A percentile compares a stretch with the other conserved stretches of the same genome.
These are phyloP conservation scores for Acleris emargana DNA, from an alignment of 2,888 invertebrate genomes.

Conservation along the genomic window DNA sequence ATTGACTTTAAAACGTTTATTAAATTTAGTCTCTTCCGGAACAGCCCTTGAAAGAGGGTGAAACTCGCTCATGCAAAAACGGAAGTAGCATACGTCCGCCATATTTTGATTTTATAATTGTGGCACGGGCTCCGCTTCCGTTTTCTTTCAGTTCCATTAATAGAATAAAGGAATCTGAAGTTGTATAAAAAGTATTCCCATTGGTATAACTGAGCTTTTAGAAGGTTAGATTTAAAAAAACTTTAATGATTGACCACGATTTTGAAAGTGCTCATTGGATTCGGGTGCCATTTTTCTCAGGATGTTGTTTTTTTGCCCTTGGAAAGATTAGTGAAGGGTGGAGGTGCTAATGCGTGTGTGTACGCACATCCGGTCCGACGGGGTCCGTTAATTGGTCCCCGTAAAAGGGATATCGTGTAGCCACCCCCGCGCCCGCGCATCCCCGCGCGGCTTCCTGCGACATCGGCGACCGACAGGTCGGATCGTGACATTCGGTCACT, in stretches of 20 bases:
- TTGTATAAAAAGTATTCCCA: constrained; percentile 7
- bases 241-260: not conserved
- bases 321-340: constrained; percentile 77
- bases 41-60: constrained; percentile 73
- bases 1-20: constrained; percentile 75
- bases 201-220: constrained; percentile 17
- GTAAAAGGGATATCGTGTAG: constrained; percentile 83
- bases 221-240: constrained; percentile 15
- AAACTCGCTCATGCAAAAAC: constrained; percentile 70
- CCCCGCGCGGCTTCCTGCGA: constrained; percentile 65
- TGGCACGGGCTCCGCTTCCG: constrained; percentile 78
- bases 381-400: constrained; percentile 81
- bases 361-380: constrained; percentile 77
- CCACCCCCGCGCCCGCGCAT: constrained; percentile 55
- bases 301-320: constrained; percentile 60
- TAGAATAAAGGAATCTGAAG: constrained; percentile 24
- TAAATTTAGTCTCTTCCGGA: constrained; percentile 77
- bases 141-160: constrained; percentile 50
- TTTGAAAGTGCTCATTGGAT: constrained; percentile 44
- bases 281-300: constrained; percentile 58
- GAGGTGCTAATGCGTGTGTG: constrained; percentile 80
- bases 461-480: constrained; percentile 56
- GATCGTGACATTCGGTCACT: constrained; percentile 58
- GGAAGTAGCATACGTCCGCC: constrained; percentile 80
- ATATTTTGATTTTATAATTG: constrained; percentile 71